Percentiles rank a stretch among this genome's conserved stretches.
phyloP scores from a whole-genome alignment of 2,888 invertebrate genomes.

The Drosophila helvetica region DNA sequence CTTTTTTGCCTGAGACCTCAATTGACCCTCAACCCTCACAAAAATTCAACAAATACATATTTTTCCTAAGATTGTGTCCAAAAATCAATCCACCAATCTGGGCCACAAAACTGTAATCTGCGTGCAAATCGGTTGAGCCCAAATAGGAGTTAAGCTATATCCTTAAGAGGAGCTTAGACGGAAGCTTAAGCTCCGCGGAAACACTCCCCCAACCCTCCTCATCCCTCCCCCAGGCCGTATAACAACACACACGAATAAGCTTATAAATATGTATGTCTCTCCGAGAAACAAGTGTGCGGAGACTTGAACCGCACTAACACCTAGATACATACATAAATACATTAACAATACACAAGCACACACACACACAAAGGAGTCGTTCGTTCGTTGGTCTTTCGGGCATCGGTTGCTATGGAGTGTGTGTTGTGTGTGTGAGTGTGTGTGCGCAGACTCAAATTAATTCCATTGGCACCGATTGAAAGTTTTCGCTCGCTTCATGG shows the following conservation, averaged over 20 bases:
- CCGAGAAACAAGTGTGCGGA: conserved; percentile 41
- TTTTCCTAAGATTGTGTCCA: not conserved
- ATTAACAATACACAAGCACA: conserved; percentile 43
- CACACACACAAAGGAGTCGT: conserved; percentile 26
- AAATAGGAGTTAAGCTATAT: conserved; percentile 28
- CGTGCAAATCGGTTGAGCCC: conserved; percentile 31
- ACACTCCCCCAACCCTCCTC: not conserved
- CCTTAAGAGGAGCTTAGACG: conserved; percentile 34
- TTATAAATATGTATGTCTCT: conserved; percentile 4
- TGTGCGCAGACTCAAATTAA: conserved; percentile 69
- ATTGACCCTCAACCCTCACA: too few species aligned
- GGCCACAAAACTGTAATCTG: not conserved
- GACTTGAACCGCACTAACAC: conserved; percentile 55
- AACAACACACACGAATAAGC: conserved; percentile 13
- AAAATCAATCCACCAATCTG: not conserved
- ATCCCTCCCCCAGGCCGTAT: not conserved
- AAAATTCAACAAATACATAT: not conserved
- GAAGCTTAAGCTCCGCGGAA: conserved; percentile 21
- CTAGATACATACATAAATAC: conserved; percentile 63
- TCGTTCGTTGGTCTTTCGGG: not conserved
- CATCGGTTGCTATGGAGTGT: conserved; percentile 2
- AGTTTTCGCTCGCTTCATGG: conserved; percentile 69
- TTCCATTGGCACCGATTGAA: conserved; percentile 79
- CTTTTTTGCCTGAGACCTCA: too few species aligned
- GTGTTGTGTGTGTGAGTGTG: conserved; percentile 20